phyloP scores from a whole-genome alignment of 2,888 invertebrate species.

The Agonopterix alstromeriana region DNA sequence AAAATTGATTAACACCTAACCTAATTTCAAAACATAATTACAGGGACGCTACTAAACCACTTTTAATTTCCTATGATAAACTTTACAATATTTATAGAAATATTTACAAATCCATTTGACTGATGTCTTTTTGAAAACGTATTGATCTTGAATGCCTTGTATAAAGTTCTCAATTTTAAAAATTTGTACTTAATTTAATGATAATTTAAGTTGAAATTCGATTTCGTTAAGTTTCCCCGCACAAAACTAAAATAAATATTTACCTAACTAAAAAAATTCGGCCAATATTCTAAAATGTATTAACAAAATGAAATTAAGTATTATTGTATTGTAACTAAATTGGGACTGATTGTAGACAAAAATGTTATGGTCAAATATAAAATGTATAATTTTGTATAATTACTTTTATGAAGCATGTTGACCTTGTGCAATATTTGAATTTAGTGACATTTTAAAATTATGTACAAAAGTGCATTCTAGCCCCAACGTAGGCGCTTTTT shows the following conservation, averaged over 20 bases:
- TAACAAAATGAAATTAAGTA: slow-evolving; percentile 25
- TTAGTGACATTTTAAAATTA: background rate
- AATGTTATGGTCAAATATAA: too few relatives aligned
- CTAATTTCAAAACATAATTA: too few relatives aligned
- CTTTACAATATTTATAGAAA: background rate
- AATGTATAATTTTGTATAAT: too few relatives aligned
- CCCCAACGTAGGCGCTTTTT: too few relatives aligned
- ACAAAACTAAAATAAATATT: background rate
- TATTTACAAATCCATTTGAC: slow-evolving; percentile 37
- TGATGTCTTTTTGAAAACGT: slow-evolving; percentile 8
- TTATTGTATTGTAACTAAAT: slow-evolving; percentile 27
- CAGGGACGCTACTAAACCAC: too few relatives aligned
- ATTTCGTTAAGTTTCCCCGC: background rate
- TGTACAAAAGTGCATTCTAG: too few relatives aligned
- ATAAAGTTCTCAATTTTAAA: background rate
- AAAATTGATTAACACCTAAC: too few relatives aligned
- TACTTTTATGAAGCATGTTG: background rate
- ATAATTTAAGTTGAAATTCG: slow-evolving; percentile 1
- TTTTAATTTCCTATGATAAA: background rate
- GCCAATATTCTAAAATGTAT: slow-evolving; percentile 20
- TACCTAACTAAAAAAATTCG: background rate
- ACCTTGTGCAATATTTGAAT: slow-evolving; percentile 1
- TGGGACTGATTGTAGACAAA: slow-evolving; percentile 34
- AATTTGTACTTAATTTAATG: too few relatives aligned
- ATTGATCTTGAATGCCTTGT: background rate